Evolutionary conservation across 2,888 invertebrate genomes (phyloP), one percentile per base, ranked within the genome.

Genomic region (Tipula helvola): DNA sequence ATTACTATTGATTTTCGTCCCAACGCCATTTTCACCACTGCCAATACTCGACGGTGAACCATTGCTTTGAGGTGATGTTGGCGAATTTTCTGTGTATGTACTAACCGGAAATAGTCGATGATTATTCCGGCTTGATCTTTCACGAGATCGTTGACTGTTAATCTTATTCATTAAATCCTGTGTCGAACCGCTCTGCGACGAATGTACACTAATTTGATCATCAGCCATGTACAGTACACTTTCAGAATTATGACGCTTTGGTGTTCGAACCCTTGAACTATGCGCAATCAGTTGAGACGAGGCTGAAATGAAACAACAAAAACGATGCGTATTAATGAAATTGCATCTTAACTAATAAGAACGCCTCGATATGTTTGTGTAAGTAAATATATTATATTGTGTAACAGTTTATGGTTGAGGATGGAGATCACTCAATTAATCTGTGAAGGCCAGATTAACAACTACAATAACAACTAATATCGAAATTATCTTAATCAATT

Each of bases 221-320:
- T 93, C 92, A 88, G 93, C 93, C 89, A 95, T 93, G 89, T 95
- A 95, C 83, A 95, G 91, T 36, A 96, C 95, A 89, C 95, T 95
- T 91, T 96, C 96, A 86, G 95, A 95, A 89, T 95, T 94, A 90
- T 96, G 96, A 87, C 95, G 93, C 90, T 96, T 95, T 12, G 96
- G 96, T 85, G 95, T 95, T 89, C 95, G 94, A 36, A 96, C 96
- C 87, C 95, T 92, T 44, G 96, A 95, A 89, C 96, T 96, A 89
- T 96, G 96, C 83, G 94, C 96, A 88, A 96, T 95, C 88, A 95
- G 92, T 89, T 95, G 95, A 88, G 93, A 91, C 87, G 92, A 91
- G 18, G 91, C 92, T 91, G 91, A 86, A 90, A 89, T 88, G 88
- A 87, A 87, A 88, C 83, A 44, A 86, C 86, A 85, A 86, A 84